Conservation (phyloP, 2,888 invertebrate species). For the Luperina nickerlii region DNA sequence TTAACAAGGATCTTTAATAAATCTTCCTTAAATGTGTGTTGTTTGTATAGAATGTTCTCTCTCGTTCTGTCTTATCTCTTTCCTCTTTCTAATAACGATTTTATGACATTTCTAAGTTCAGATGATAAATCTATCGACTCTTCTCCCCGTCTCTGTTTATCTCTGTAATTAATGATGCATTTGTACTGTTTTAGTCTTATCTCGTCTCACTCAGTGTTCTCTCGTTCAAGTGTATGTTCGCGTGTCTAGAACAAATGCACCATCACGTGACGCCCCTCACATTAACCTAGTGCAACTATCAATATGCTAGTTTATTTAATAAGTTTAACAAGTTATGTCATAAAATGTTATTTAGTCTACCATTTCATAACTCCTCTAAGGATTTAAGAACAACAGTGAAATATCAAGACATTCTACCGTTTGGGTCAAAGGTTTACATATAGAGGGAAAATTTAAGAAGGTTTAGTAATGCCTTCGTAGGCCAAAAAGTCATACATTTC, state of each 20-base stretch:
- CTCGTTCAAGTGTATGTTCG: slow-evolving; percentile 13
- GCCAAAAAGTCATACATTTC: slow-evolving; percentile 84
- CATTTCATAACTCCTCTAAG: slow-evolving; percentile 78
- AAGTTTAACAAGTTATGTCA: slow-evolving; percentile 81
- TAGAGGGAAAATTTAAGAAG: slow-evolving; percentile 69
- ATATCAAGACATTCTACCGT: slow-evolving; percentile 69
- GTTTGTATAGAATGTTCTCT: slow-evolving; percentile 17
- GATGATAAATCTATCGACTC: slow-evolving; percentile 50
- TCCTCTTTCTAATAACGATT: slow-evolving; percentile 19
- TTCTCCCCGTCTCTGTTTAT: slow-evolving; percentile 24
- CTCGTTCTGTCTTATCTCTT: slow-evolving; percentile 18
- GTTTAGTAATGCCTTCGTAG: slow-evolving; percentile 77
- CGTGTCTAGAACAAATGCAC: slow-evolving; percentile 63
- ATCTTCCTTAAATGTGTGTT: slow-evolving; percentile 6
- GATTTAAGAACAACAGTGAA: slow-evolving; percentile 79
- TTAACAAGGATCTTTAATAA: slow-evolving; percentile 10
- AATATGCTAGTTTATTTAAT: slow-evolving; percentile 80
- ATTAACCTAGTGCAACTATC: slow-evolving; percentile 83
- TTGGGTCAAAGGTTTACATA: slow-evolving; percentile 65
- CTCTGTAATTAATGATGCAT: slow-evolving; percentile 67
- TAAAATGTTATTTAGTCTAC: slow-evolving; percentile 68
- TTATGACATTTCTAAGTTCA: slow-evolving; percentile 24
- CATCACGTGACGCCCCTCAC: slow-evolving; percentile 62
- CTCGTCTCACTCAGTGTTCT: slow-evolving; percentile 42
- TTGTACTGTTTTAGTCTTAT: slow-evolving; percentile 55